A percentile compares a stretch with the other conserved stretches of the same genome.
These are phyloP conservation scores for Lampris incognitus DNA, from an alignment of 2,113 vertebrate species.

Conservation along the genomic window DNA sequence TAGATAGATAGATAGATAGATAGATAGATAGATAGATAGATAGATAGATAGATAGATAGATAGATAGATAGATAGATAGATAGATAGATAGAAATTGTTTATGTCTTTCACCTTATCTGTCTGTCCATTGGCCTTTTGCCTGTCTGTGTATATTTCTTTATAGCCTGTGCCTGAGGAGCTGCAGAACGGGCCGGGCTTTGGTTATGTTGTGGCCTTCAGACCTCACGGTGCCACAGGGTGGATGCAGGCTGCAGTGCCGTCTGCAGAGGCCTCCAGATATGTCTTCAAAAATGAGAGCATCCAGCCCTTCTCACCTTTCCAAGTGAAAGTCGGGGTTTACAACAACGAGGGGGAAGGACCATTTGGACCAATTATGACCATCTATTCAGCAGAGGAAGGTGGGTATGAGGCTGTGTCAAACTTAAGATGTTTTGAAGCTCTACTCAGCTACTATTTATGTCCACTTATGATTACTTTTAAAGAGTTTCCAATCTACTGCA, in stretches of 20 bases:
- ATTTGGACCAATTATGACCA: constrained; percentile 88
- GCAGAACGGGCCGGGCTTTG: constrained; percentile 95
- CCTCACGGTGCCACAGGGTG: constrained; percentile 89
- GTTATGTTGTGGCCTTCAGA: constrained; percentile 96
- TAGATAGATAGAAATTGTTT: background rate
- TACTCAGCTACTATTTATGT: background rate
- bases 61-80: too few species aligned
- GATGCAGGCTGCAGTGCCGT: constrained; percentile 97
- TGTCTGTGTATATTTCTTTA: constrained; percentile 15
- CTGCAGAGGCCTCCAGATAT: constrained; percentile 89
- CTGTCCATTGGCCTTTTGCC: background rate
- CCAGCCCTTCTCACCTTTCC: constrained; percentile 94
- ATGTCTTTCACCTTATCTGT: constrained; percentile 19
- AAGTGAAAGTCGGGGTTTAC: constrained; percentile 96
- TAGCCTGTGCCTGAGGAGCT: constrained; percentile 97
- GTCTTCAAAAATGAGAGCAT: constrained; percentile 96
- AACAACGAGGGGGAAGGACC: constrained; percentile 97
- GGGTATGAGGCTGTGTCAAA: constrained; percentile 18
- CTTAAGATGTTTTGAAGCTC: background rate
- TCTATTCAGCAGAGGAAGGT: constrained; percentile 98
- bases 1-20: too few species aligned
- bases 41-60: too few species aligned
- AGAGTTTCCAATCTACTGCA: background rate
- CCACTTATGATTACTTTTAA: background rate
- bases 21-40: too few species aligned